Percentiles rank a stretch among this genome's conserved stretches.
Evolutionary conservation across 2,888 invertebrate genomes (phyloP).

Genomic region (Ernsta delagoae): DNA sequence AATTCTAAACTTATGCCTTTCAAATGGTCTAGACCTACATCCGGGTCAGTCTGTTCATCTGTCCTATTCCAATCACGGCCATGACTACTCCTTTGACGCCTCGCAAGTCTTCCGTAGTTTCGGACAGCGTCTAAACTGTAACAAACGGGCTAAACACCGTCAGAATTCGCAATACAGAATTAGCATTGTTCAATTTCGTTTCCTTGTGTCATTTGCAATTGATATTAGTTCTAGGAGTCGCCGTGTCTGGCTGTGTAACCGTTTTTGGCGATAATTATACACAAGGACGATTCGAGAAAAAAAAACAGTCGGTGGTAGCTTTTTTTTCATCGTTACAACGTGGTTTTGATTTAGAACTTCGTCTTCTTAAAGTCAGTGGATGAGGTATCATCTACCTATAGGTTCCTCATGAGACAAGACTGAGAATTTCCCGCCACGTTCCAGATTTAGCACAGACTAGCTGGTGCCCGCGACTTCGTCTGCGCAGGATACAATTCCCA

Average conservation of each 20-base stretch:
- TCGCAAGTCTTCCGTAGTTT: conserved; percentile 66
- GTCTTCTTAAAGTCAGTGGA: too few relatives aligned
- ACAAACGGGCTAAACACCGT: conserved; percentile 52
- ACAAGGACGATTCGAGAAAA: conserved; percentile 41
- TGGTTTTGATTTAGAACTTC: too few relatives aligned
- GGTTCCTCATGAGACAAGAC: too few relatives aligned
- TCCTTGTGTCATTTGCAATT: conserved; percentile 64
- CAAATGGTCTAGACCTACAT: conserved; percentile 1
- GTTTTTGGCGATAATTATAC: conserved; percentile 47
- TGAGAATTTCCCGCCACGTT: too few relatives aligned
- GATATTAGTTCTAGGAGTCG: conserved; percentile 73
- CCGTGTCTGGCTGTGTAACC: conserved; percentile 53
- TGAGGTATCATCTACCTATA: too few relatives aligned
- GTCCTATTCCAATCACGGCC: conserved; percentile 62
- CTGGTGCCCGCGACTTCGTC: too few relatives aligned
- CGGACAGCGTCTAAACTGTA: conserved; percentile 63
- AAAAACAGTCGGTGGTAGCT: conserved; percentile 31
- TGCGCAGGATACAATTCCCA: too few relatives aligned
- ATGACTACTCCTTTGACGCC: conserved; percentile 73
- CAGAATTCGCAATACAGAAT: conserved; percentile 58
- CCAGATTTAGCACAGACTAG: too few relatives aligned
- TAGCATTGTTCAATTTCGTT: conserved; percentile 48
- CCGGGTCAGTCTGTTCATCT: conserved; percentile 53
- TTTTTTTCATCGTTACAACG: too few relatives aligned
- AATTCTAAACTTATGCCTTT: too few relatives aligned